These are phyloP conservation scores for Notoglanidium macrostoma DNA, from an alignment of 2,797 vertebrate genomes.

Conservation along the genomic window DNA sequence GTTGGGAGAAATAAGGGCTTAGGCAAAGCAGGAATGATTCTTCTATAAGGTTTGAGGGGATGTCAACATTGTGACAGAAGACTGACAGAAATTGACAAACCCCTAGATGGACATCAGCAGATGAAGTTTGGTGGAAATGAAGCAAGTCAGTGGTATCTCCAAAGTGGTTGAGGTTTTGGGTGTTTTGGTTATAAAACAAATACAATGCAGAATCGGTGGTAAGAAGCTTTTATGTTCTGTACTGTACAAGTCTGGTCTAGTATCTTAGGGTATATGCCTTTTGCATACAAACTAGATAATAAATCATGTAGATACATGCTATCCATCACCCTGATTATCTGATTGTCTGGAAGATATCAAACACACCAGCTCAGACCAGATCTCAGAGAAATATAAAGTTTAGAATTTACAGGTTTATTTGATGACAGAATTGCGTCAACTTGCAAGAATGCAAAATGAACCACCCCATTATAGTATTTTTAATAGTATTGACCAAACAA, in stretches of 20 bases:
- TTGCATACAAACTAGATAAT: constrained; percentile 11
- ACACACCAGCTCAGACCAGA: neutral
- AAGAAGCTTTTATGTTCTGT: neutral
- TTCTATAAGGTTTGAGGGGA: neutral
- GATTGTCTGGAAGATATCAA: neutral
- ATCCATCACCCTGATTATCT: constrained; percentile 12
- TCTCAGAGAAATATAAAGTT: neutral
- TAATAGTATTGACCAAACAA: neutral
- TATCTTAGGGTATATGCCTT: neutral
- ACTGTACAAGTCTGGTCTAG: neutral
- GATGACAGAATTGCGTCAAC: neutral
- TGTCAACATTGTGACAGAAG: neutral
- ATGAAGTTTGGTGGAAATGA: neutral
- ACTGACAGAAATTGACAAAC: neutral
- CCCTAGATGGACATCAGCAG: neutral
- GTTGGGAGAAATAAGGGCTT: neutral
- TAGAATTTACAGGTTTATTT: neutral
- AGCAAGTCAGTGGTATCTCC: neutral
- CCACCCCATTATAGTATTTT: neutral
- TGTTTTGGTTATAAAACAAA: neutral
- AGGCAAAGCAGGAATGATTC: neutral
- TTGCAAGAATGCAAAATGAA: neutral
- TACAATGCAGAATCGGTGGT: neutral
- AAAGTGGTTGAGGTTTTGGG: neutral
- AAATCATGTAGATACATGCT: constrained; percentile 19